A percentile compares a stretch with the other conserved stretches of the same genome.
Evolutionary conservation across 2,797 vertebrate species (phyloP).

Genomic region (Potorous gilbertii): DNA sequence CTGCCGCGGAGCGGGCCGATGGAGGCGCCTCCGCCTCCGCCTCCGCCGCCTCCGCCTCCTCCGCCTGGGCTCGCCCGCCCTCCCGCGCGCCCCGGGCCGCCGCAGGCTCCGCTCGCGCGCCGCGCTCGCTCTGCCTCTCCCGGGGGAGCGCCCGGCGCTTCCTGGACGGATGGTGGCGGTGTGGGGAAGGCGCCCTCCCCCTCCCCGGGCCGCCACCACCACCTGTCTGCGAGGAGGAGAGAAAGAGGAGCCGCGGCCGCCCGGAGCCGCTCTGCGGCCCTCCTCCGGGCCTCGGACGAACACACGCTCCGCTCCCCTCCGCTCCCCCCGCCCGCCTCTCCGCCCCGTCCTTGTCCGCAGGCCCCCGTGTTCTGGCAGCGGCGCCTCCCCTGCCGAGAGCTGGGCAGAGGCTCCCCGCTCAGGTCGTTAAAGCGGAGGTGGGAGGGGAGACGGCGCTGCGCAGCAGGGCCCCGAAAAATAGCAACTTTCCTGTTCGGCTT

Average conservation of each 20-base stretch:
- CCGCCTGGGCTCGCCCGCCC: neutral
- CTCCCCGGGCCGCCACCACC: neutral
- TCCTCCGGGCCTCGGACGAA: neutral
- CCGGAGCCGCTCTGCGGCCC: neutral
- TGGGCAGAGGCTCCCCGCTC: too few species aligned
- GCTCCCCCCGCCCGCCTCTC: neutral
- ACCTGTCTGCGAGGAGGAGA: neutral
- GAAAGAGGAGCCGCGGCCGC: neutral
- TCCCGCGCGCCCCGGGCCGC: neutral
- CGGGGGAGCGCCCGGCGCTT: neutral
- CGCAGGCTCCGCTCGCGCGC: neutral
- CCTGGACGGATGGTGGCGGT: neutral
- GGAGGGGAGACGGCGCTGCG: too few species aligned
- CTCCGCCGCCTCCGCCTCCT: neutral
- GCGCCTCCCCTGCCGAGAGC: too few species aligned
- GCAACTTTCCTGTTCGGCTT: too few species aligned
- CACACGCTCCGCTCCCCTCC: neutral
- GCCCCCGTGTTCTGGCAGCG: too few species aligned
- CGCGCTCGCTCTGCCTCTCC: neutral
- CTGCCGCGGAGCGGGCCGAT: neutral
- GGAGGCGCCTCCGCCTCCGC: neutral
- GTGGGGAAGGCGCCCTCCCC: slow-evolving; percentile 17
- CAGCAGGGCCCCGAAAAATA: too few species aligned
- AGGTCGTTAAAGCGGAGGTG: too few species aligned
- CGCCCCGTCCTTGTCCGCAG: slow-evolving; percentile 53